Evolutionary conservation across 2,888 invertebrate genomes (phyloP).

Genomic region (Drosophila paracracens): DNA sequence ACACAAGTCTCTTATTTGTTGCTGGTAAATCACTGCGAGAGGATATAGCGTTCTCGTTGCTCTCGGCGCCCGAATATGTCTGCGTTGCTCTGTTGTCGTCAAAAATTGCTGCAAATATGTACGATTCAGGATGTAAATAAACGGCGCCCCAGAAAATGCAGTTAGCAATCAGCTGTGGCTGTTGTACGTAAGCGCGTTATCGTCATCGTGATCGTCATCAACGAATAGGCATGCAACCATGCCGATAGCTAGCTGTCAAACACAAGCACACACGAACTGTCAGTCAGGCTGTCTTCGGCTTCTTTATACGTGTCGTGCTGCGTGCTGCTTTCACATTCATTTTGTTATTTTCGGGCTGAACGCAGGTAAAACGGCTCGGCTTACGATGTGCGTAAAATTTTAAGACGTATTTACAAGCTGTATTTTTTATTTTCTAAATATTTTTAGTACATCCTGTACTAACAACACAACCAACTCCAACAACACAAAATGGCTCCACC

Average conservation of each 20-base stretch:
- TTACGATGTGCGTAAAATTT: neutral
- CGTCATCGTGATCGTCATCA: slow-evolving; percentile 27
- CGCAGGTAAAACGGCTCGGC: slow-evolving; percentile 47
- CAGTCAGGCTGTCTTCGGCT: slow-evolving; percentile 52
- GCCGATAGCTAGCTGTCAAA: slow-evolving; percentile 42
- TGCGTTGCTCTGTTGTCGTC: neutral
- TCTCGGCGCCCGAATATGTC: slow-evolving; percentile 1
- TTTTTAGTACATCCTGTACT: slow-evolving; percentile 55
- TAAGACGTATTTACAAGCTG: slow-evolving; percentile 5
- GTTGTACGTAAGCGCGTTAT: slow-evolving; percentile 52
- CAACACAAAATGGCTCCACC: slow-evolving; percentile 94
- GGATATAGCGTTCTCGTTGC: slow-evolving; percentile 1
- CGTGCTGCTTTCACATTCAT: slow-evolving; percentile 69
- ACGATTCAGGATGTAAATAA: slow-evolving; percentile 58
- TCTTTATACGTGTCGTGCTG: slow-evolving; percentile 59
- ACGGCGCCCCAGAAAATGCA: slow-evolving; percentile 67
- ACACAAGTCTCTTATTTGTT: slow-evolving; percentile 4
- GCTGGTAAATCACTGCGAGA: slow-evolving; percentile 9
- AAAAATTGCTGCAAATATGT: slow-evolving; percentile 17
- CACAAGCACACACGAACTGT: slow-evolving; percentile 43
- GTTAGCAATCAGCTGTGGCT: slow-evolving; percentile 57
- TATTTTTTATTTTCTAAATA: slow-evolving; percentile 9
- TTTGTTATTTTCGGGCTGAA: slow-evolving; percentile 67
- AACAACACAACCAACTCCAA: slow-evolving; percentile 42
- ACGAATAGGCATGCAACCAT: slow-evolving; percentile 26